Evolutionary conservation across 2,113 vertebrate genomes (phyloP).

Genomic region (Vanacampus margaritifer): DNA sequence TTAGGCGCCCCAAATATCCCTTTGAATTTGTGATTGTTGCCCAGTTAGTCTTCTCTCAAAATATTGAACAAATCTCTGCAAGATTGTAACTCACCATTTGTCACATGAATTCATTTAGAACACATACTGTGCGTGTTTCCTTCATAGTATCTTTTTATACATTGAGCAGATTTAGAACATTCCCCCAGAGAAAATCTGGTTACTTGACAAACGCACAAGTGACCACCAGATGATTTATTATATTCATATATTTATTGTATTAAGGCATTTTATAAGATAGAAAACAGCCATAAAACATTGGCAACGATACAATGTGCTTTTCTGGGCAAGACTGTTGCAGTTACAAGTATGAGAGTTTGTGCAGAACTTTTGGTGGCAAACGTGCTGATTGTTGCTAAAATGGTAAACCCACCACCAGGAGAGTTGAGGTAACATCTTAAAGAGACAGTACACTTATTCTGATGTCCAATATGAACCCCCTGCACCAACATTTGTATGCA

Average conservation of each 20-base stretch:
- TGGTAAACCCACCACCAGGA: slow-evolving; percentile 49
- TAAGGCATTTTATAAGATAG: slow-evolving; percentile 56
- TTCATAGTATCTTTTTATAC: too few relatives aligned
- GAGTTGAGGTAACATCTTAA: neutral
- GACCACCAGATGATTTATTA: neutral
- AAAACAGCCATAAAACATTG: slow-evolving; percentile 34
- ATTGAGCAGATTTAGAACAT: neutral
- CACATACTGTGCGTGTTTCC: too few relatives aligned
- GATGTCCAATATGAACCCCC: neutral
- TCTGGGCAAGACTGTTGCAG: slow-evolving; percentile 1
- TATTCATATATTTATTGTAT: slow-evolving; percentile 47
- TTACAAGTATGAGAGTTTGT: neutral
- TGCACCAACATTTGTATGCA: slow-evolving; percentile 27
- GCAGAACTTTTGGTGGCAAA: slow-evolving; percentile 8
- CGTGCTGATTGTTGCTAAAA: slow-evolving; percentile 11
- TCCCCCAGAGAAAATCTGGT: neutral
- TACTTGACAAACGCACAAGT: neutral
- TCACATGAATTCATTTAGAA: too few relatives aligned
- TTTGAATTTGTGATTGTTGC: too few relatives aligned
- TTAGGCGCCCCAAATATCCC: too few relatives aligned
- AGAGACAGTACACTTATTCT: neutral
- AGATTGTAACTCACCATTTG: too few relatives aligned
- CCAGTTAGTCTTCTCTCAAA: too few relatives aligned
- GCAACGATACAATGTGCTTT: slow-evolving; percentile 25
- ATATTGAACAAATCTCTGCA: too few relatives aligned